Conservation (phyloP, 2,113 vertebrate genomes). For the Physeter macrocephalus region DNA sequence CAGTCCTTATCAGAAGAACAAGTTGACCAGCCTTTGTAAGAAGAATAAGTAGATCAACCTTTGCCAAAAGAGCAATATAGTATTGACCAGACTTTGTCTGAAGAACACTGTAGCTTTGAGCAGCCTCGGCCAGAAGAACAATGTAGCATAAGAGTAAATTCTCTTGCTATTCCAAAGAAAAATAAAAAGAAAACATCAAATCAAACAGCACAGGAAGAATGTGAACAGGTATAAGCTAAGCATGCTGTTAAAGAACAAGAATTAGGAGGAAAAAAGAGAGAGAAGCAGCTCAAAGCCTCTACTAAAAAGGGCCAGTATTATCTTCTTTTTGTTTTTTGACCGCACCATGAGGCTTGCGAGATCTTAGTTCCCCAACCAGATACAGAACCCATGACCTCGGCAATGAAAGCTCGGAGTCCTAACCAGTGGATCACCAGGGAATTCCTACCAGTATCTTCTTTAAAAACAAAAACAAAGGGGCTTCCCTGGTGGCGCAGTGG, state of each 20-base stretch:
- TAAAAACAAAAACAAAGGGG: slow-evolving; percentile 91
- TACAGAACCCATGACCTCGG: neutral
- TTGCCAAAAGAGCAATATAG: slow-evolving; percentile 25
- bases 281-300: slow-evolving; percentile 85
- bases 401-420: neutral
- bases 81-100: neutral
- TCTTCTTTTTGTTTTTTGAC: neutral
- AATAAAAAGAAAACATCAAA: slow-evolving; percentile 87
- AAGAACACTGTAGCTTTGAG: slow-evolving; percentile 41
- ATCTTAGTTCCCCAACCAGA: neutral
- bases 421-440: neutral
- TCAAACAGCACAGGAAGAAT: slow-evolving; percentile 91
- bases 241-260: slow-evolving; percentile 88
- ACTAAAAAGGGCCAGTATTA: slow-evolving; percentile 78
- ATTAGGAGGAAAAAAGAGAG: slow-evolving; percentile 85
- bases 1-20: slow-evolving; percentile 33
- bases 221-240: slow-evolving; percentile 83
- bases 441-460: slow-evolving; percentile 78
- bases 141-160: slow-evolving; percentile 19
- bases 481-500: too few relatives aligned
- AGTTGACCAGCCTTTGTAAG: neutral
- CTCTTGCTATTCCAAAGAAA: slow-evolving; percentile 78
- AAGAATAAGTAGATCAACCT: slow-evolving; percentile 50
- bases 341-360: neutral
- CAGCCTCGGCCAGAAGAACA: neutral